Percentiles rank a stretch among this genome's conserved stretches.
Evolutionary conservation across 2,888 invertebrate genomes (phyloP).

Genomic region (Hydriomena furcata): DNA sequence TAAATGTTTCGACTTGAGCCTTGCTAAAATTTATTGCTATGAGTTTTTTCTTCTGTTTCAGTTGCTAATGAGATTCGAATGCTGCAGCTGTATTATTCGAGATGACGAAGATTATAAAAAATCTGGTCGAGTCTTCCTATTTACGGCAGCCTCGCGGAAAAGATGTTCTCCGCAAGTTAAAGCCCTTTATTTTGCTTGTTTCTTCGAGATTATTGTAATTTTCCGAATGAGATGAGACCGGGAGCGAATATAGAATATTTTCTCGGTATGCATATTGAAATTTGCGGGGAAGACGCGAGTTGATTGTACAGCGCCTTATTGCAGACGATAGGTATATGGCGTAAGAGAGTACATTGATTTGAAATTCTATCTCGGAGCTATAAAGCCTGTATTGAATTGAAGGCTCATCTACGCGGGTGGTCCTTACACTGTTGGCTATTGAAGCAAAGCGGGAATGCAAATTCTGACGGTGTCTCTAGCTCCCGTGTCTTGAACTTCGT

Average conservation of each 20-base stretch:
- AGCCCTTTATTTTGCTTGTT: conserved; percentile 51
- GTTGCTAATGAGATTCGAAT: conserved; percentile 81
- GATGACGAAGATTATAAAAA: conserved; percentile 64
- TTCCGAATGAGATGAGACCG: conserved; percentile 39
- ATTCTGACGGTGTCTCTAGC: conserved; percentile 71
- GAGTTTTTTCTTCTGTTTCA: conserved; percentile 76
- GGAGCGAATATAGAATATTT: conserved; percentile 53
- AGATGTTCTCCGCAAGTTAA: conserved; percentile 52
- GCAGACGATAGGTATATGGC: conserved; percentile 58
- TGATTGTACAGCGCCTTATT: conserved; percentile 68
- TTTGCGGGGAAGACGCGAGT: conserved; percentile 61
- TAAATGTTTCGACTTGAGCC: conserved; percentile 80
- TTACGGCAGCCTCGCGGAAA: conserved; percentile 41
- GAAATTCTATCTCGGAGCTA: conserved; percentile 62
- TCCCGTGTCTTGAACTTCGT: conserved; percentile 60
- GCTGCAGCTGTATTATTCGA: conserved; percentile 73
- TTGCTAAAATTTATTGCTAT: conserved; percentile 80
- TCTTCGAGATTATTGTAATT: conserved; percentile 50
- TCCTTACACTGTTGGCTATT: conserved; percentile 71
- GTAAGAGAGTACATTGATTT: conserved; percentile 49
- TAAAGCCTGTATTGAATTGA: conserved; percentile 73
- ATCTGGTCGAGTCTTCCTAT: conserved; percentile 49
- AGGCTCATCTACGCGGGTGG: conserved; percentile 74
- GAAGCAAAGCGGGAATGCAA: conserved; percentile 78
- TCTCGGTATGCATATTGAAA: conserved; percentile 59